A percentile compares a stretch with the other conserved stretches of the same genome.
Conservation (phyloP, 2,888 invertebrate genomes). For the Ectemnius continuus region DNA sequence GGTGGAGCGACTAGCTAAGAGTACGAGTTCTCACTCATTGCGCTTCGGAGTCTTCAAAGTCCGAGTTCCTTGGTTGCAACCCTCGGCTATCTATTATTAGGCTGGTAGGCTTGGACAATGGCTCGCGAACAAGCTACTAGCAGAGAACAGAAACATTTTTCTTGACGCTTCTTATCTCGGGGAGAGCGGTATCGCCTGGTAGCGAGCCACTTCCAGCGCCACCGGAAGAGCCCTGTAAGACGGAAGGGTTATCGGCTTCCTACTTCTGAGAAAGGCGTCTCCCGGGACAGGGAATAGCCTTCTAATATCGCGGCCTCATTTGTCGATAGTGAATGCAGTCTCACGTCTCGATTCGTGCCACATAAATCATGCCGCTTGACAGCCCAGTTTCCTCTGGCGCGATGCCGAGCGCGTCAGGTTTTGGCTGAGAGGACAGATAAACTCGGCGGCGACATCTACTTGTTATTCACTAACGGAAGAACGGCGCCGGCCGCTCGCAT, state of each 20-base stretch:
- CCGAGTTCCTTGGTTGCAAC: no score
- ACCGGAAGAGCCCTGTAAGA: slow-evolving; percentile 61
- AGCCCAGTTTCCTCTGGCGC: background rate
- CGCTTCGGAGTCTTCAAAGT: no score
- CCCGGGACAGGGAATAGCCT: slow-evolving; percentile 12
- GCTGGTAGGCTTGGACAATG: background rate
- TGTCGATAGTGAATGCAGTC: slow-evolving; percentile 17
- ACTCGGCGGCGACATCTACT: background rate
- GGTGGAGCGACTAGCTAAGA: slow-evolving; percentile 41
- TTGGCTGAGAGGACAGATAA: background rate
- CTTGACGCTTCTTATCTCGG: slow-evolving; percentile 57
- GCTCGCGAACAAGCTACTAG: slow-evolving; percentile 8
- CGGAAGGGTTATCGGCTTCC: slow-evolving; percentile 47
- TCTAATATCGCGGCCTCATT: slow-evolving; percentile 5
- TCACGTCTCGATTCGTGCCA: slow-evolving; percentile 6
- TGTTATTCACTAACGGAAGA: no score
- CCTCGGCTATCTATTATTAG: no score
- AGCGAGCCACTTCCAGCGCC: slow-evolving; percentile 57
- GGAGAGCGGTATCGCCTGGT: slow-evolving; percentile 47
- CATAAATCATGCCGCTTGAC: slow-evolving; percentile 35
- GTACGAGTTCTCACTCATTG: no score
- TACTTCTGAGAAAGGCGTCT: slow-evolving; percentile 44
- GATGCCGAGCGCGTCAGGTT: background rate
- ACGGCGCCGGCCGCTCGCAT: no score
- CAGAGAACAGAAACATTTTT: slow-evolving; percentile 39